These are phyloP conservation scores for Phalangium opilio DNA, from an alignment of 2,888 invertebrate species.

Conservation along the genomic window DNA sequence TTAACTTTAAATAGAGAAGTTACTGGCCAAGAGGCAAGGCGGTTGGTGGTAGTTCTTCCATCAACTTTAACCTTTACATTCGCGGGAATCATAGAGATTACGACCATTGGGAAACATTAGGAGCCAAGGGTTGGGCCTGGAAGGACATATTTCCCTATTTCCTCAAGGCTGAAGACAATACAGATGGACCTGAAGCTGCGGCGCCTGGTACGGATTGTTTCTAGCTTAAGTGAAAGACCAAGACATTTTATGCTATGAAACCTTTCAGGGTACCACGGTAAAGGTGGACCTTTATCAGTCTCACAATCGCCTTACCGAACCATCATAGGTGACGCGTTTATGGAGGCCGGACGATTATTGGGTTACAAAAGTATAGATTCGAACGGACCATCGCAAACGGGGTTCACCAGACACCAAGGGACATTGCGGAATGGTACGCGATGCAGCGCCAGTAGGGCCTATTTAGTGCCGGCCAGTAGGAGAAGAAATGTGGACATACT, in stretches of 20 bases:
- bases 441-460: slow-evolving; percentile 76
- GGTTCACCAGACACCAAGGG: slow-evolving; percentile 74
- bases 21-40: slow-evolving; percentile 28
- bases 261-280: too few relatives aligned
- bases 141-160: slow-evolving; percentile 69
- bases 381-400: not conserved
- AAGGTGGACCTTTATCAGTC: too few relatives aligned
- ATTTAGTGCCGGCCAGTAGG: slow-evolving; percentile 58
- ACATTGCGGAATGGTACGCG: slow-evolving; percentile 69
- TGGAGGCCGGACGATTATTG: too few relatives aligned
- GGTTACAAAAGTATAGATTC: not conserved
- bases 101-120: slow-evolving; percentile 72
- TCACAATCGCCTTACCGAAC: not conserved
- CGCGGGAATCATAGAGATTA: slow-evolving; percentile 73
- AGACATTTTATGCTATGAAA: too few relatives aligned
- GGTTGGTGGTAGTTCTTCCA: slow-evolving; percentile 74
- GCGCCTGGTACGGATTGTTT: too few relatives aligned
- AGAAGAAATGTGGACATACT: slow-evolving; percentile 66
- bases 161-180: slow-evolving; percentile 32
- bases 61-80: slow-evolving; percentile 93
- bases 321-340: not conserved
- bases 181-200: slow-evolving; percentile 12
- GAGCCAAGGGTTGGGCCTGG: slow-evolving; percentile 79
- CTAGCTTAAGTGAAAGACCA: too few relatives aligned
- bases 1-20: slow-evolving; percentile 10